phyloP scores from a whole-genome alignment of 2,797 vertebrate species.

The Dermochelys coriacea region DNA sequence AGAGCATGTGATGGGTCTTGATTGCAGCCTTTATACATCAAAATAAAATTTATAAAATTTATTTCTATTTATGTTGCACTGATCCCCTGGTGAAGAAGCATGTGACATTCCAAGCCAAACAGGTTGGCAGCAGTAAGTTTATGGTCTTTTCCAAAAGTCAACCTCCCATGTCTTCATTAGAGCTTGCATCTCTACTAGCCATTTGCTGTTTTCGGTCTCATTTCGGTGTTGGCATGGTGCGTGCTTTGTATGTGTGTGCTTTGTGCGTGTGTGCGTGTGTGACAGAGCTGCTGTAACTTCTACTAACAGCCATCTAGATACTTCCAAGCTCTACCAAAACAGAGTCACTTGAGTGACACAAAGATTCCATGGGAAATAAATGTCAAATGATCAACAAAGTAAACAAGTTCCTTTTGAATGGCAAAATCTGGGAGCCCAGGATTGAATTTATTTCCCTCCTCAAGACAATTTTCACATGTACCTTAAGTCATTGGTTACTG shows the following conservation, averaged over 20 bases:
- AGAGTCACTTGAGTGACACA: conserved; percentile 32
- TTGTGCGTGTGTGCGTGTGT: background rate
- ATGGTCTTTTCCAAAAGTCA: background rate
- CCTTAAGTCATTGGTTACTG: conserved; percentile 77
- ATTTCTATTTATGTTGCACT: background rate
- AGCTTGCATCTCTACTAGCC: background rate
- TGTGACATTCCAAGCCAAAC: background rate
- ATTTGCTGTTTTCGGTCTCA: background rate
- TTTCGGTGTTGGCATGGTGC: background rate
- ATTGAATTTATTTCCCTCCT: conserved; percentile 74
- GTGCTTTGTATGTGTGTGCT: background rate
- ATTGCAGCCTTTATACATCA: background rate
- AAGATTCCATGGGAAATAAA: conserved; percentile 41
- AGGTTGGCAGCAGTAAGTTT: background rate
- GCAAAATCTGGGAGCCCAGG: conserved; percentile 47
- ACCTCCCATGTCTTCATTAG: background rate
- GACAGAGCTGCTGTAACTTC: background rate
- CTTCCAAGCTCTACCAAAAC: conserved; percentile 30
- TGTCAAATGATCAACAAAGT: conserved; percentile 46
- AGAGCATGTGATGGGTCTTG: background rate
- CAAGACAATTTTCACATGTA: conserved; percentile 69
- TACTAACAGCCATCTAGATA: background rate
- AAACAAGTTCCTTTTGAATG: conserved; percentile 44
- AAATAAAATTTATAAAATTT: no score
- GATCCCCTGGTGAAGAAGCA: background rate